A percentile compares a stretch with the other conserved stretches of the same genome.
Evolutionary conservation across 2,888 invertebrate species (phyloP).

Genomic region (Acleris holmiana): DNA sequence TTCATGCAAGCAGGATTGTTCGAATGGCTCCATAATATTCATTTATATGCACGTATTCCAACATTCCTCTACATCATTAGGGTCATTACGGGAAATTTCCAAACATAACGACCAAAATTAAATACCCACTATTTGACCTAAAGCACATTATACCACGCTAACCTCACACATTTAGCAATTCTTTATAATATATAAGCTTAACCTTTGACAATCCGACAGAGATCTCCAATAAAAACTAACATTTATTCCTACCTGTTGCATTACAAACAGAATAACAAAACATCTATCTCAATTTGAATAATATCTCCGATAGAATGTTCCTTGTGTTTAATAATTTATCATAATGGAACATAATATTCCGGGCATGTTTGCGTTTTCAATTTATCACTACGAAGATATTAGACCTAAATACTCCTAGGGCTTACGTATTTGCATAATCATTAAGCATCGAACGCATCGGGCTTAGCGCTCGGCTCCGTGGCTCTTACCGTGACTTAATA

Average conservation of each 20-base stretch:
- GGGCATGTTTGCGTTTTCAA: conserved; percentile 49
- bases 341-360: conserved; percentile 43
- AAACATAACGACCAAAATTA: conserved; percentile 62
- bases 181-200: conserved; percentile 53
- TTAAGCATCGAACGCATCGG: conserved; percentile 57
- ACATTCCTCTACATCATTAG: conserved; percentile 50
- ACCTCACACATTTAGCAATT: conserved; percentile 61
- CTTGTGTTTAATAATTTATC: conserved; percentile 35
- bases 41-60: conserved; percentile 43
- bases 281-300: conserved; percentile 36
- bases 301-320: conserved; percentile 24
- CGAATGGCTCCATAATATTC: conserved; percentile 29
- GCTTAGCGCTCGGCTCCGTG: conserved; percentile 39
- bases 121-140: conserved; percentile 58
- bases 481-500: conserved; percentile 45
- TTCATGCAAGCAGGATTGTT: conserved; percentile 36
- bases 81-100: conserved; percentile 55
- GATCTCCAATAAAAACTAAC: conserved; percentile 22
- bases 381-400: conserved; percentile 56
- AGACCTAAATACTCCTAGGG: conserved; percentile 59
- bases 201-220: conserved; percentile 48
- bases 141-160: conserved; percentile 58
- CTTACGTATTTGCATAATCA: conserved; percentile 66
- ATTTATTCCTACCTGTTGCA: conserved; percentile 23
- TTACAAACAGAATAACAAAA: conserved; percentile 25